Percentiles rank a stretch among this genome's conserved stretches.
Evolutionary conservation across 2,797 vertebrate species (phyloP).

Genomic region (Glyptemys insculpta): DNA sequence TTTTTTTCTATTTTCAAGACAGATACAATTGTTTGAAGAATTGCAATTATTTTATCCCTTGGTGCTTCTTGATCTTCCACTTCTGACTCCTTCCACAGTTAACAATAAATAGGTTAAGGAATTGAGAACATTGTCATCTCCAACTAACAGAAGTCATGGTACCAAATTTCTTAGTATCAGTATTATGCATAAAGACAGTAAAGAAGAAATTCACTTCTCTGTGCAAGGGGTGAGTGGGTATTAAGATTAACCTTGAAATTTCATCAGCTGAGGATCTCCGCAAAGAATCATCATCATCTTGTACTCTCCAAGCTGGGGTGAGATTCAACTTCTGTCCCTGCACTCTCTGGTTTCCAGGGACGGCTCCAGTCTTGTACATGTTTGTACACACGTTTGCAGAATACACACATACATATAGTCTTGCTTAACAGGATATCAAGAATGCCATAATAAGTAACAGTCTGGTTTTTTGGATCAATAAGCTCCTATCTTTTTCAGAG

Average conservation of each 20-base stretch:
- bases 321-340: not conserved
- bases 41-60: constrained; percentile 69
- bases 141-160: constrained; percentile 65
- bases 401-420: fast-evolving
- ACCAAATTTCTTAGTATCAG: constrained; percentile 55
- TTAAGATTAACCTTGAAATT: not conserved
- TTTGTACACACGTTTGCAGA: not conserved
- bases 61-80: constrained; percentile 63
- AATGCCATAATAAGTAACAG: not conserved
- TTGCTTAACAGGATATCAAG: not conserved
- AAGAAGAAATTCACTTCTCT: constrained; percentile 10
- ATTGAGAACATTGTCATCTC: constrained; percentile 61
- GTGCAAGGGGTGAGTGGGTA: not conserved
- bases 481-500: not conserved
- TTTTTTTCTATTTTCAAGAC: constrained; percentile 71
- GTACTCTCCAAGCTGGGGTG: not conserved
- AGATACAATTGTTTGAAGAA: constrained; percentile 73
- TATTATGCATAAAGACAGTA: constrained; percentile 43
- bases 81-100: constrained; percentile 62
- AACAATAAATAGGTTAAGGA: constrained; percentile 73
- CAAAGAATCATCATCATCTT: not conserved
- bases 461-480: not conserved
- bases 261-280: not conserved
- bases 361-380: not conserved
- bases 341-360: not conserved